Evolutionary conservation across 2,113 vertebrate species (phyloP).

Genomic region (Aleadryas rufinucha): DNA sequence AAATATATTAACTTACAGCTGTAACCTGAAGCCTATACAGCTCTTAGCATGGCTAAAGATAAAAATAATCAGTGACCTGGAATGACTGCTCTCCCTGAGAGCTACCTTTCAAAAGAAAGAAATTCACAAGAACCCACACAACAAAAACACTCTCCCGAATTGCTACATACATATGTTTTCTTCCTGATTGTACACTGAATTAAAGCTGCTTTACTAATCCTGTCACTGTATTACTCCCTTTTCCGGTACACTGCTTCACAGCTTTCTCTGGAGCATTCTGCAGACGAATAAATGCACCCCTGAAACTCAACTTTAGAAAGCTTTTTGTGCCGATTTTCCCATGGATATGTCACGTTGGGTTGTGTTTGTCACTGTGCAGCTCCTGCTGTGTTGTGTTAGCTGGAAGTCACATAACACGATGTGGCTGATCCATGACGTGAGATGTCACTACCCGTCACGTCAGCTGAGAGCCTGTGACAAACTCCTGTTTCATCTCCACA

Average conservation of each 20-base stretch:
- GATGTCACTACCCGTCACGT: slow-evolving; percentile 28
- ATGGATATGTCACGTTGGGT: slow-evolving; percentile 30
- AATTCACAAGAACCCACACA: background rate
- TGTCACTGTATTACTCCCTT: background rate
- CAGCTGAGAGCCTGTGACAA: background rate
- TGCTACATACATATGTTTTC: background rate
- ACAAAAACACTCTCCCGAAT: background rate
- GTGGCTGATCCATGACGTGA: slow-evolving; percentile 42
- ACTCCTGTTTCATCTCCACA: background rate
- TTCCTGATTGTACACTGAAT: background rate
- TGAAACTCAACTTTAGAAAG: slow-evolving; percentile 10
- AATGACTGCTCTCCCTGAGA: background rate
- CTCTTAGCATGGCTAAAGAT: slow-evolving; percentile 2
- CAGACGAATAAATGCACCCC: background rate
- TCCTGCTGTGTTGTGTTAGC: slow-evolving; percentile 17
- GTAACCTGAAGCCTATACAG: slow-evolving; percentile 5
- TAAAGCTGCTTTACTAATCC: background rate
- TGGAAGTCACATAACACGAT: background rate
- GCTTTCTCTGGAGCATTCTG: slow-evolving; percentile 1
- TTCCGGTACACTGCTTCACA: background rate
- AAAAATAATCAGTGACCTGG: slow-evolving; percentile 42
- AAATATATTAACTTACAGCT: slow-evolving; percentile 18
- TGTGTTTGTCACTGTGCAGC: slow-evolving; percentile 12
- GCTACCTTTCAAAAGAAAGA: background rate
- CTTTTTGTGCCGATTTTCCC: background rate